Evolutionary conservation across 2,888 invertebrate species (phyloP).

Genomic region (Callinectes sapidus): DNA sequence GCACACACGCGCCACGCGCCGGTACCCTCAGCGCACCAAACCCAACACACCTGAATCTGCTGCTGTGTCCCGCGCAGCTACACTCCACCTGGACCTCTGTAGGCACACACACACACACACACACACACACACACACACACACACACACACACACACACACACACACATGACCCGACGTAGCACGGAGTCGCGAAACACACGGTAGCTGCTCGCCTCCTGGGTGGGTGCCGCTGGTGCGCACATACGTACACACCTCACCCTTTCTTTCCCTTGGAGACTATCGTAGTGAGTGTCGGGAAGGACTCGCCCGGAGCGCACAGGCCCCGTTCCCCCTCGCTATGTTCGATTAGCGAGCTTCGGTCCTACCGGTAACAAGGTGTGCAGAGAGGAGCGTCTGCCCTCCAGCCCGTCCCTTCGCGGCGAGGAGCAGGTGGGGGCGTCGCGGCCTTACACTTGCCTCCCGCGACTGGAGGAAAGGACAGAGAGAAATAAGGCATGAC

Average conservation of each 20-base stretch:
- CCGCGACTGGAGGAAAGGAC: background rate
- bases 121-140: background rate
- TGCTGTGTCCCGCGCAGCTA: background rate
- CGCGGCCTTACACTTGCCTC: background rate
- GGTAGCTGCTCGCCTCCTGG: background rate
- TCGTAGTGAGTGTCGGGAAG: conserved; percentile 14
- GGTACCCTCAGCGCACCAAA: background rate
- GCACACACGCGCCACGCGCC: background rate
- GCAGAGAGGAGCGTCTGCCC: conserved; percentile 64
- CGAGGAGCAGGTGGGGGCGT: background rate
- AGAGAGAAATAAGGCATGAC: background rate
- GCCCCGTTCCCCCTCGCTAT: conserved; percentile 68
- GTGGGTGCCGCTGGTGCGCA: background rate
- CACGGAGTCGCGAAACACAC: background rate
- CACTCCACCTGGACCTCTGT: background rate
- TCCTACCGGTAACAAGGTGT: conserved; percentile 70
- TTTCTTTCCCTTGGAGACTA: background rate
- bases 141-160: background rate
- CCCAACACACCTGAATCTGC: background rate
- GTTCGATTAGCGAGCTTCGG: conserved; percentile 68
- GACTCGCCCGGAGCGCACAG: conserved; percentile 47
- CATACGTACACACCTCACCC: background rate
- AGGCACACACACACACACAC: background rate
- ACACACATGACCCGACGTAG: background rate
- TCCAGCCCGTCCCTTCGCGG: conserved; percentile 43